Base-by-base conservation (phyloP, 2,888 invertebrate species). In the Tetragonula carbonaria region DNA sequence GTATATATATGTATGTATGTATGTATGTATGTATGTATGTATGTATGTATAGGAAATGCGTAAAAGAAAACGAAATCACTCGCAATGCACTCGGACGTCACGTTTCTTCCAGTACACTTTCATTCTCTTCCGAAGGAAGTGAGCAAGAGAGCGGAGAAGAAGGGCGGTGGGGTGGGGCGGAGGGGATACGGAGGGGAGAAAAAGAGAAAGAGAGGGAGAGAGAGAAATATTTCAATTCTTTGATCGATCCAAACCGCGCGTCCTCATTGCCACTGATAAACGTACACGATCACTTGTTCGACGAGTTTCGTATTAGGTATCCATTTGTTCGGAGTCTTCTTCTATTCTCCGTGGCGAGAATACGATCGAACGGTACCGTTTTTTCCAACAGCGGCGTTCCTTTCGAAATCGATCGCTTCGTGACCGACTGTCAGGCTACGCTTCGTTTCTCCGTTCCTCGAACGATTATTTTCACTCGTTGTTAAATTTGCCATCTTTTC, bases 191-290 rank as follows among this genome's bases (percentile, higher is more conserved):
- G 59, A 23, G 62, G 14, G 51, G 1, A 18, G 16, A 8, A 50
- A 23, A 21, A 14, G 28, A 50, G 21, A 74, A 33, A 33, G 62
- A 62, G 21, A 13, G 70, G 21, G 1, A 73, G 66, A 45, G 59
- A 45, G 28, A 67, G n/a, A 63, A 74, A 67, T 74, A 71, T 62
- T 75, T 70, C 53, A 78, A 84, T 75, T 67, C 72, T 45, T 66
- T 75, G 38, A 84, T 85, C 86, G 86, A 85, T 81, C 75, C 51
- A 62, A 78, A 50, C 63, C 33, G 75, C 75, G 78, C 81, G 85
- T 81, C 85, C 85, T 85, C 86, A 75, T 81, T 78, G 75, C 75
- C 73, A 66, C 62, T 38, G 68, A 72, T 51, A 38, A 33, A 38
- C 65, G 55, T 59, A 71, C 28, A 28, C 28, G 65, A 74, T 18